These are phyloP conservation scores for Drosophila yakuba DNA, from an alignment of 1,140 invertebrate genomes.

Conservation along the genomic window DNA sequence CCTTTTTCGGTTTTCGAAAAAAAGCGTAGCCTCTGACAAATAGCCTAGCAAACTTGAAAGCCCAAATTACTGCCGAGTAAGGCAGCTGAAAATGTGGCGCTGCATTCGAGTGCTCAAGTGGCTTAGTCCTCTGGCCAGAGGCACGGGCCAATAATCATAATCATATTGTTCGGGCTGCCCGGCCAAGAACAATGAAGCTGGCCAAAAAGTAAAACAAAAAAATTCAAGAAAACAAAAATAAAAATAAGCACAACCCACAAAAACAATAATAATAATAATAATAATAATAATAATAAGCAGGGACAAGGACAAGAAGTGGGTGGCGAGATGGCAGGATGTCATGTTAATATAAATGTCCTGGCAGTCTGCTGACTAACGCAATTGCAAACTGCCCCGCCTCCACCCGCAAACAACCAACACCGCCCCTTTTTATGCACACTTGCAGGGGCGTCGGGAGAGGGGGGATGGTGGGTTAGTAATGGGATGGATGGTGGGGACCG, in stretches of 20 bases:
- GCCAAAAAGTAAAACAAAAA: slow-evolving; percentile 2
- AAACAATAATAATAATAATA: slow-evolving; percentile 71
- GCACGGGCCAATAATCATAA: slow-evolving; percentile 73
- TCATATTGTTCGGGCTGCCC: slow-evolving; percentile 66
- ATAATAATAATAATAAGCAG: slow-evolving; percentile 48
- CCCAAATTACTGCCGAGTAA: neutral
- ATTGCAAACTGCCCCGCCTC: slow-evolving; percentile 63
- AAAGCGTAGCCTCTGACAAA: too few species aligned
- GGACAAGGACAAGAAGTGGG: slow-evolving; percentile 33
- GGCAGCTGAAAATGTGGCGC: slow-evolving; percentile 1
- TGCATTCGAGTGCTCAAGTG: slow-evolving; percentile 57
- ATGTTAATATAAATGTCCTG: slow-evolving; percentile 79
- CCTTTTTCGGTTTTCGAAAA: too few species aligned
- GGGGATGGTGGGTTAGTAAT: neutral
- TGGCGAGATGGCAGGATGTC: slow-evolving; percentile 57
- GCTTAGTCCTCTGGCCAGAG: slow-evolving; percentile 61
- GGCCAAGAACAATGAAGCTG: slow-evolving; percentile 50
- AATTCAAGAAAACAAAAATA: too few species aligned
- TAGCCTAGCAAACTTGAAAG: neutral
- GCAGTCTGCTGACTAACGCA: slow-evolving; percentile 78
- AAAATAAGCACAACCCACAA: slow-evolving; percentile 55
- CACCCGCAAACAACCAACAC: too few species aligned
- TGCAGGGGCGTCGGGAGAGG: neutral
- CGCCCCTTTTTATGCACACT: slow-evolving; percentile 68
- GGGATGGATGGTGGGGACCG: neutral